Percentiles rank a stretch among this genome's conserved stretches.
These are phyloP conservation scores for Neoniphon sammara DNA, from an alignment of 2,797 vertebrate species.

Conservation along the genomic window DNA sequence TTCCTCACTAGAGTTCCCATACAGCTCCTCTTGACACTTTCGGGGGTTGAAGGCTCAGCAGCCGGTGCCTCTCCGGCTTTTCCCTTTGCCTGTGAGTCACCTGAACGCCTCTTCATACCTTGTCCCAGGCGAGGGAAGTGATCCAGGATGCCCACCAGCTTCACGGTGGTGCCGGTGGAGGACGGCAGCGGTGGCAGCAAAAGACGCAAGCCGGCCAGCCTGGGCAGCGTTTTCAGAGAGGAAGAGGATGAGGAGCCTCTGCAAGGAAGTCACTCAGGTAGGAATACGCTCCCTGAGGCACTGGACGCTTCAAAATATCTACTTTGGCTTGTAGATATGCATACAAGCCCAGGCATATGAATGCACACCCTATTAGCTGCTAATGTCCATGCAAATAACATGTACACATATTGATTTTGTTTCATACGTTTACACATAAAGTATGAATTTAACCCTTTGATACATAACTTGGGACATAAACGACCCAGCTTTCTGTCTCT, in stretches of 20 bases:
- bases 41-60: constrained; percentile 30
- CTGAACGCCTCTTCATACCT: constrained; percentile 11
- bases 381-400: too few species aligned
- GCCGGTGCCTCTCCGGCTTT: not conserved
- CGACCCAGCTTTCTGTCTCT: too few species aligned
- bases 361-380: too few species aligned
- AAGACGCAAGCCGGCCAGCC: constrained; percentile 42
- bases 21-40: not conserved
- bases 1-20: not conserved
- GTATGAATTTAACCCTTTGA: too few species aligned
- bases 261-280: constrained; percentile 57
- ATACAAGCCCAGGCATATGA: too few species aligned
- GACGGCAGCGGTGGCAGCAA: constrained; percentile 43
- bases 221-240: constrained; percentile 62
- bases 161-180: constrained; percentile 79
- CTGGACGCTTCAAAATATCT: not conserved
- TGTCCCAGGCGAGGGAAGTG: constrained; percentile 21
- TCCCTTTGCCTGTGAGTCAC: not conserved
- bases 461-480: too few species aligned
- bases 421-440: too few species aligned
- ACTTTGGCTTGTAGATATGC: not conserved
- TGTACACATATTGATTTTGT: too few species aligned
- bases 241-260: constrained; percentile 25
- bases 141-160: constrained; percentile 76
- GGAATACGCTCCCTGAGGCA: not conserved